Evolutionary conservation across 2,113 vertebrate species (phyloP).

Genomic region (Anser cygnoides): DNA sequence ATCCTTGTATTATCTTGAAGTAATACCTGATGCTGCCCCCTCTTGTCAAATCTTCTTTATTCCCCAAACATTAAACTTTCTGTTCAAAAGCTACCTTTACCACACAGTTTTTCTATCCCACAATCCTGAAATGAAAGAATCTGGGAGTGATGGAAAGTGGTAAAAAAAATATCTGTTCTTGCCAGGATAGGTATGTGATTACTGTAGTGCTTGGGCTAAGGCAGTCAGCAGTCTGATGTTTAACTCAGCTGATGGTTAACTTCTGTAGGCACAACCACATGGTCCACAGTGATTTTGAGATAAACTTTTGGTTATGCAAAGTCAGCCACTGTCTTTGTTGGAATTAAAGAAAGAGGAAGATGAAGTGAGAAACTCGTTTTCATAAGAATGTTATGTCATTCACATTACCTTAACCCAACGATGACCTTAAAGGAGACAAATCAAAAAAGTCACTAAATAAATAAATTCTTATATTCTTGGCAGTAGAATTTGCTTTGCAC

Average conservation of each 20-base stretch:
- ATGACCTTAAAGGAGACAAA: not conserved
- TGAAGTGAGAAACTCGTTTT: not conserved
- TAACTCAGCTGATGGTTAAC: not conserved
- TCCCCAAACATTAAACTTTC: not conserved
- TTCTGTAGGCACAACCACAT: not conserved
- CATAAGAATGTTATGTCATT: not conserved
- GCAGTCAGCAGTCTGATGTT: not conserved
- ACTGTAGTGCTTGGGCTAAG: not conserved
- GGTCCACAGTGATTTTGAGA: not conserved
- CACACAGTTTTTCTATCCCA: not conserved
- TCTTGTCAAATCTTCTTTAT: not conserved
- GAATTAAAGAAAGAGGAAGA: slow-evolving; percentile 8
- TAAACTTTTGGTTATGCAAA: not conserved
- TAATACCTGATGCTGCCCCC: not conserved
- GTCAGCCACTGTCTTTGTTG: not conserved
- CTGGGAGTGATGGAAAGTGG: not conserved
- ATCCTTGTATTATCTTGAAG: not conserved
- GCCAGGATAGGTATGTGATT: not conserved
- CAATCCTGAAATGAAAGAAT: not conserved
- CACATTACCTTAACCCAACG: not conserved
- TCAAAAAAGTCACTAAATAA: not conserved
- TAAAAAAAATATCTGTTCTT: not conserved
- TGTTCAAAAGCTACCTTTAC: not conserved
- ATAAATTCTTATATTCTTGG: not conserved
- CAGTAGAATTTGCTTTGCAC: not conserved